Base-by-base conservation (phyloP, 2,113 vertebrate species). In the Prietella phreatophila region DNA sequence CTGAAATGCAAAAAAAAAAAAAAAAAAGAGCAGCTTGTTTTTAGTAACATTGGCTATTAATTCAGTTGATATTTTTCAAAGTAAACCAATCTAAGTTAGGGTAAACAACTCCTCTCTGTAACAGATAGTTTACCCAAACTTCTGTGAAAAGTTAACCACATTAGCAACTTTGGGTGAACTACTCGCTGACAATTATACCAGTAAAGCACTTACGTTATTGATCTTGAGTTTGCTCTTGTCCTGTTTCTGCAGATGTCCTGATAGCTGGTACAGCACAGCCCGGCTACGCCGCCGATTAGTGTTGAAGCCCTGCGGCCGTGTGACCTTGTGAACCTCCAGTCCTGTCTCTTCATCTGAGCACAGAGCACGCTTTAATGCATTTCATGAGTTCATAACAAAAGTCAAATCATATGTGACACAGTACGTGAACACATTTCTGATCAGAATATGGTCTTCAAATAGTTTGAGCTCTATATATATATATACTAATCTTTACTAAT, bases 171-270 rank as follows among this genome's bases (percentile, higher is more conserved):
- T 47, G 5, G 13, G 19, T 50, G 19, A 14, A 65, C 36, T 47
- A 20, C 27, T 30, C 0, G n/a, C 36, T 67, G 11, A 25, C 17
- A 15, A 33, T 30, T 22, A 53, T 14, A 5, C 11, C 10, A 25
- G 50, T 71, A 50, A 58, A 5, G 25, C 17, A 90, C 95, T 95
- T 85, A 95, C 96, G 39, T 96, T 96, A 91, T 96, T 96, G 89
- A 96, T 90, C 93, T 96, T 96, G 47, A 96, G 95, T 83, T 96
- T 96, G 94, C 94, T 94, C 92, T 96, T 96, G 94, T 96, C 96
- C 84, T 96, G 96, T 90, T 96, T 96, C 93, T 96, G 96, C 90
- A 96, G 94, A 85, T 96, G 96, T 88, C 96, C 96, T 0, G 96
- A 96, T 85, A 96, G 93, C 85, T 96, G 96, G 82, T 96, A 96